These are phyloP conservation scores for Lysandra coridon DNA, from an alignment of 2,888 invertebrate genomes.

Conservation along the genomic window DNA sequence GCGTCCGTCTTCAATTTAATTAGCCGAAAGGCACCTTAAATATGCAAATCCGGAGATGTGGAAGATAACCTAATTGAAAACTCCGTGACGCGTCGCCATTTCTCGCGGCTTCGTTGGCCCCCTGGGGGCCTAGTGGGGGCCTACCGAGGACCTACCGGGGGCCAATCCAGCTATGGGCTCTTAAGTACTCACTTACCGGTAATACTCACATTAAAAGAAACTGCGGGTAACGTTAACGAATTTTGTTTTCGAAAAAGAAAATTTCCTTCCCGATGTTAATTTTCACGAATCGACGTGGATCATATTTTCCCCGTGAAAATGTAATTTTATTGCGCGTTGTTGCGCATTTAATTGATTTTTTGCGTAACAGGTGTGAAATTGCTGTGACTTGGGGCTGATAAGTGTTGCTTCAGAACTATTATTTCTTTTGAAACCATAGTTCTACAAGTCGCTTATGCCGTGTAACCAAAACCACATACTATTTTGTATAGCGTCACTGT, in stretches of 20 bases:
- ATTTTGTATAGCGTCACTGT: too few relatives aligned
- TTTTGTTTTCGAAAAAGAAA: not conserved
- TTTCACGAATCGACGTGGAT: not conserved
- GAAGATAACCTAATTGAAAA: conserved; percentile 15
- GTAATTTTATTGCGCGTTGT: not conserved
- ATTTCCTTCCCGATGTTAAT: not conserved
- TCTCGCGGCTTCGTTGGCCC: not conserved
- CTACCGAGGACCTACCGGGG: not conserved
- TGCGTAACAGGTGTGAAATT: not conserved
- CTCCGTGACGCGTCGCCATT: not conserved
- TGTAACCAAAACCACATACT: too few relatives aligned
- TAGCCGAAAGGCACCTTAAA: not conserved
- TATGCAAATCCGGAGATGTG: conserved; percentile 7
- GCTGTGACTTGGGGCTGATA: not conserved
- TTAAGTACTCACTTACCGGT: not conserved
- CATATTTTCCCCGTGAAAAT: not conserved
- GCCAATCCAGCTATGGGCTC: not conserved
- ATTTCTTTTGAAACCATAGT: not conserved
- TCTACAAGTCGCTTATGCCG: too few relatives aligned
- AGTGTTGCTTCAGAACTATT: not conserved
- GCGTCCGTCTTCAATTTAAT: conserved; percentile 12
- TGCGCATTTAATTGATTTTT: not conserved
- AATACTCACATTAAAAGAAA: conserved; percentile 10
- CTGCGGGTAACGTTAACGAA: conserved; percentile 17
- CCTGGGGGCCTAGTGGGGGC: not conserved